These are phyloP conservation scores for Suillia variegata DNA, from an alignment of 2,888 invertebrate genomes.

Conservation along the genomic window DNA sequence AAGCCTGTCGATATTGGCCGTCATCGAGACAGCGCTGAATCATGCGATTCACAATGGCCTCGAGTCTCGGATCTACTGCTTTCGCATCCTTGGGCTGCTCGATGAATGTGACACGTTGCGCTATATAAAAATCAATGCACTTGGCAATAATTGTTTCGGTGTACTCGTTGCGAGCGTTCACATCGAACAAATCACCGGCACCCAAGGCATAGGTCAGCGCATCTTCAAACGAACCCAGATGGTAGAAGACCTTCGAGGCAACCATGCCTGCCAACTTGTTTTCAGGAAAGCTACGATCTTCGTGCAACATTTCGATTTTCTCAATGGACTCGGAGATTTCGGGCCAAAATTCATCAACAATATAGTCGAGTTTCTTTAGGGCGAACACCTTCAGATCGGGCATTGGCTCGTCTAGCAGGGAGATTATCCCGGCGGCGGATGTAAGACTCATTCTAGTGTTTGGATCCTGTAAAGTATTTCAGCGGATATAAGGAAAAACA, in stretches of 20 bases:
- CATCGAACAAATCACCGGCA: conserved; percentile 93
- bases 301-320: conserved; percentile 96
- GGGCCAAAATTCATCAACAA: conserved; percentile 98
- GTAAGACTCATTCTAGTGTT: conserved; percentile 66
- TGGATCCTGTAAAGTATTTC: too few relatives aligned
- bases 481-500: too few relatives aligned
- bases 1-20: conserved; percentile 91
- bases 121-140: conserved; percentile 96
- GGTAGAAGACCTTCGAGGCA: conserved; percentile 98
- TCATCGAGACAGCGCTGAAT: conserved; percentile 95
- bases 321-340: conserved; percentile 98
- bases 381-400: conserved; percentile 93
- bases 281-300: conserved; percentile 86
- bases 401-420: conserved; percentile 92
- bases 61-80: conserved; percentile 79
- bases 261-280: conserved; percentile 94
- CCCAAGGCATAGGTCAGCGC: conserved; percentile 96
- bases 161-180: conserved; percentile 92
- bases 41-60: conserved; percentile 96
- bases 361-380: conserved; percentile 86
- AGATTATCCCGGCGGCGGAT: conserved; percentile 86
- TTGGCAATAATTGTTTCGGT: conserved; percentile 97
- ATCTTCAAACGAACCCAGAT: conserved; percentile 95
- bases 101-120: conserved; percentile 77
- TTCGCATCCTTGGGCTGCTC: conserved; percentile 72